These are phyloP conservation scores for Brachionus paranguensis DNA, from an alignment of 1,140 invertebrate genomes.

Conservation along the genomic window DNA sequence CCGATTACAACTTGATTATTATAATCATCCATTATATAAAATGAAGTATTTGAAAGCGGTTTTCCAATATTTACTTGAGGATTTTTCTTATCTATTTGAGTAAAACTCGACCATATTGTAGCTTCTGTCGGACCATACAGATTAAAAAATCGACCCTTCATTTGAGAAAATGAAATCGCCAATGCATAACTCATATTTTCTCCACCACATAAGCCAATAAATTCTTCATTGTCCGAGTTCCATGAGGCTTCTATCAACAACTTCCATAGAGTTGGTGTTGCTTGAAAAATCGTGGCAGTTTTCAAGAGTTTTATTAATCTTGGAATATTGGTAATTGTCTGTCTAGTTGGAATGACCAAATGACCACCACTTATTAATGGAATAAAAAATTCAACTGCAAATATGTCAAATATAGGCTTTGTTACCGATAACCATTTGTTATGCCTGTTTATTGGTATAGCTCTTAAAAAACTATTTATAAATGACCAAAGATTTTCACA, in stretches of 20 bases:
- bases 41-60: background rate
- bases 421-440: background rate
- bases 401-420: background rate
- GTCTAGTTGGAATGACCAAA: background rate
- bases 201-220: background rate
- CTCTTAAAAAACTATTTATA: background rate
- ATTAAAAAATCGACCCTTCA: background rate
- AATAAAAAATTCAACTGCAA: background rate
- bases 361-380: background rate
- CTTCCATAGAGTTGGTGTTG: background rate
- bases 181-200: background rate
- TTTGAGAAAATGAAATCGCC: background rate
- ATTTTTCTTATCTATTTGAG: background rate
- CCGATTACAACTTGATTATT: background rate
- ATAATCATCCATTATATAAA: background rate
- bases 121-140: background rate
- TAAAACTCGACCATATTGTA: background rate
- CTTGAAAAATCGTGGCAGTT: background rate
- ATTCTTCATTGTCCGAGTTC: background rate
- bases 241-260: background rate
- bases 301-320: background rate
- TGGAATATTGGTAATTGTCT: background rate
- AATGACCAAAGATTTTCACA: background rate
- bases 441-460: background rate
- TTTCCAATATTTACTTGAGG: background rate